Base-by-base conservation (phyloP, 2,888 invertebrate species). In the Ferrisia virgata region DNA sequence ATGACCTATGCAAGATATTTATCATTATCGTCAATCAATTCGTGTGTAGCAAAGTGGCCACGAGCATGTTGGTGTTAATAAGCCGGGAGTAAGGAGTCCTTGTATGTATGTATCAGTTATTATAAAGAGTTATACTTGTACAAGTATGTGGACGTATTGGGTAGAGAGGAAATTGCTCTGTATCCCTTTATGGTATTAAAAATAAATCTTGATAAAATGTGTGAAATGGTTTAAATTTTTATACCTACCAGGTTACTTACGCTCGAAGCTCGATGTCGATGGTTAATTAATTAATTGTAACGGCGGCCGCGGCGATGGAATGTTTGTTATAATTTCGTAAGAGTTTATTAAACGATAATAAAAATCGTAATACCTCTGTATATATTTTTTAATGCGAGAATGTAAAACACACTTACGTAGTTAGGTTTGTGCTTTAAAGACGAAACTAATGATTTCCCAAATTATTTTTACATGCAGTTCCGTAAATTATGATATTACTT, bases 1-100 rank as follows among this genome's bases (percentile, higher is more conserved):
- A 72, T 72, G 72, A 72, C 72, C 72, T 72, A 72, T 72, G 72
- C 33, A 72, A 72, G 72, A 72, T 72, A 72, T 72, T 72, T 72
- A 72, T 72, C 72, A 72, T 72, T 72, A 72, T 72, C 72, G 33
- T 72, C 72, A 72, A 33, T 72, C 72, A 72, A 33, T 72, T 72
- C 72, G 33, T 33, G 33, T 33, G 33, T 11, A n/a, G 28, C 69
- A 33, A 28, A 36, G 72, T 72, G 72, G 72, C 72, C 72, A 72
- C 72, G 33, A 72, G 72, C 72, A 33, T 33, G 72, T 33, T 72
- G 33, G 72, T 72, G 33, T 72, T 72, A 72, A 72, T 72, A 33
- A 33, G 72, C 33, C 5, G 33, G n/a, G n/a, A 31, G 72, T 72
- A 0, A 28, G 28, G 58, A 6, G 47, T 47, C 47, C 47, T 47